A percentile compares a stretch with the other conserved stretches of the same genome.
These are phyloP conservation scores for Ceratothoa steindachneri DNA, from an alignment of 2,888 invertebrate genomes.

Conservation along the genomic window DNA sequence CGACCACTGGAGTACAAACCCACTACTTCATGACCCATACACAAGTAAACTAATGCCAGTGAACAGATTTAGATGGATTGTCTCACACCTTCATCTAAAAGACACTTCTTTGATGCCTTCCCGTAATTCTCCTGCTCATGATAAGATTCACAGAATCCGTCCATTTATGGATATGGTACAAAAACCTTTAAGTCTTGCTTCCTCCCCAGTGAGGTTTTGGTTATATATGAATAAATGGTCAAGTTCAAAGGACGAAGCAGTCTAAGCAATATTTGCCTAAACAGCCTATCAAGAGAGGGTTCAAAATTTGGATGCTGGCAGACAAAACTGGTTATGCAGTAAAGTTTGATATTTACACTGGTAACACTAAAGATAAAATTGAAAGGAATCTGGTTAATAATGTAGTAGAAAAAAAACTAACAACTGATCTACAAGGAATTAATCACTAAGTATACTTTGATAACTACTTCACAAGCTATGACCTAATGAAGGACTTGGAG, in stretches of 20 bases:
- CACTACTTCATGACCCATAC: not conserved
- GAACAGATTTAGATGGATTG: not conserved
- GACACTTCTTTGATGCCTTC: not conserved
- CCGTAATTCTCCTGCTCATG: not conserved
- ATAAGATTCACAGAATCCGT: not conserved
- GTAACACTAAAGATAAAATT: too few species aligned
- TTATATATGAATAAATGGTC: not conserved
- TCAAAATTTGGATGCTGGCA: not conserved
- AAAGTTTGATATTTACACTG: too few species aligned
- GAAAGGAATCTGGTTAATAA: too few species aligned
- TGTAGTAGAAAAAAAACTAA: too few species aligned
- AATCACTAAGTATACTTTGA: too few species aligned
- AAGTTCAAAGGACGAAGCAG: not conserved
- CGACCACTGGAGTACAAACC: not conserved
- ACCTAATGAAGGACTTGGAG: too few species aligned
- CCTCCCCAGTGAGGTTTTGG: not conserved
- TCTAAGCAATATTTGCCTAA: not conserved
- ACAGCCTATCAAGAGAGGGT: not conserved
- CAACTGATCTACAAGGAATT: too few species aligned
- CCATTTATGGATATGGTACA: not conserved
- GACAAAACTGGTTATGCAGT: not conserved
- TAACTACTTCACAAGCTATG: too few species aligned
- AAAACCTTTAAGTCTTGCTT: not conserved
- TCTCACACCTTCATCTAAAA: not conserved
- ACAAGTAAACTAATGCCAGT: not conserved